phyloP scores from a whole-genome alignment of 2,113 vertebrate species.

The Lucifuga dentata region DNA sequence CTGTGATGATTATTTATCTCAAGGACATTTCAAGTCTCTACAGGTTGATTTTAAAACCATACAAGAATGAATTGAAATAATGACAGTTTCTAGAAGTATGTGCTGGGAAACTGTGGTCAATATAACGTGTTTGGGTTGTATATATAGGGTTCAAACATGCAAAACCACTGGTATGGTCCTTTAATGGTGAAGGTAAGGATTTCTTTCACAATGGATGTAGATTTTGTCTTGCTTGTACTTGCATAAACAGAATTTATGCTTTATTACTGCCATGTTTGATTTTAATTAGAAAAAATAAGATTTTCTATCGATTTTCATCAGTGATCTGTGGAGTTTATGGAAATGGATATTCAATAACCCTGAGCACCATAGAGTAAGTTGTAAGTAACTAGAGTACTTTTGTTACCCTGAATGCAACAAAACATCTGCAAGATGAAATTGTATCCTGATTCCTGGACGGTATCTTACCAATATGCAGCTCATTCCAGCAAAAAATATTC shows the following conservation, averaged over 20 bases:
- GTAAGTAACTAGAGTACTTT: conserved; percentile 20
- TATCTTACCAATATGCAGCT: conserved; percentile 47
- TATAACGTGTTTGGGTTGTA: no score
- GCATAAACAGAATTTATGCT: conserved; percentile 8
- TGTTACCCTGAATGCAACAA: conserved; percentile 28
- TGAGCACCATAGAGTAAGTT: background rate
- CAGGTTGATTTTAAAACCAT: no score
- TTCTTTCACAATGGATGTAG: no score
- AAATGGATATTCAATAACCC: conserved; percentile 27
- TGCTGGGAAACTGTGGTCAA: no score
- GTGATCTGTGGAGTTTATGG: conserved; percentile 20
- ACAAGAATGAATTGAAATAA: no score
- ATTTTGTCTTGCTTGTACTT: no score
- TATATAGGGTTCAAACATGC: no score
- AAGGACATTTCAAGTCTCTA: no score
- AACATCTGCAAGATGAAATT: conserved; percentile 44
- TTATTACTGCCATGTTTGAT: conserved; percentile 37
- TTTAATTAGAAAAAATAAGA: conserved; percentile 53
- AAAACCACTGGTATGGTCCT: no score
- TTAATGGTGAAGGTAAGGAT: no score
- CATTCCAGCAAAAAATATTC: conserved; percentile 46
- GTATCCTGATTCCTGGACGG: conserved; percentile 22
- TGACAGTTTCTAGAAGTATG: no score
- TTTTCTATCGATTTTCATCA: conserved; percentile 40
- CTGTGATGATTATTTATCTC: no score